Conservation (phyloP, 2,888 invertebrate genomes). For the Tortricodes alternella region DNA sequence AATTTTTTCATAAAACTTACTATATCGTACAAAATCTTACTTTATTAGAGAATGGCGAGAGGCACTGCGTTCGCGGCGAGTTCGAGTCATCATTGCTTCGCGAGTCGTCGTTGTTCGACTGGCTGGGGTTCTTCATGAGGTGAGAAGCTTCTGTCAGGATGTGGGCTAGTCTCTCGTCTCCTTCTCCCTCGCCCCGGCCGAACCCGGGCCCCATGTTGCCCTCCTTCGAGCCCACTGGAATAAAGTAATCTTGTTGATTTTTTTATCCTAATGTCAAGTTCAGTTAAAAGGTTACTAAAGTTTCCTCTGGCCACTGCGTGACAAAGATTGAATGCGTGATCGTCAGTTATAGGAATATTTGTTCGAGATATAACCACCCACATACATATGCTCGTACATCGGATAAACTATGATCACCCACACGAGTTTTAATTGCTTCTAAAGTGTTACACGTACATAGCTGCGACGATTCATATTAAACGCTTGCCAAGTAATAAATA, state of each 20-base stretch:
- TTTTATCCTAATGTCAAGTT: too few species aligned
- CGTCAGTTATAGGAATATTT: constrained; percentile 25
- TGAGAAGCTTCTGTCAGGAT: constrained; percentile 96
- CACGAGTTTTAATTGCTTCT: constrained; percentile 70
- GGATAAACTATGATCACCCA: constrained; percentile 51
- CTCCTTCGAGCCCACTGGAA: constrained; percentile 89
- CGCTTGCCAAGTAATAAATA: constrained; percentile 80
- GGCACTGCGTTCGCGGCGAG: constrained; percentile 89
- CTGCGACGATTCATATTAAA: constrained; percentile 42
- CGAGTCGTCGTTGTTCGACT: constrained; percentile 80
- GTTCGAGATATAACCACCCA: constrained; percentile 24
- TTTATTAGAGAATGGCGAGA: constrained; percentile 90
- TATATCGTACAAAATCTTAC: too few species aligned
- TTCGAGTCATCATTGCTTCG: constrained; percentile 92
- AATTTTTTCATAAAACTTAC: too few species aligned
- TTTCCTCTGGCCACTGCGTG: not conserved
- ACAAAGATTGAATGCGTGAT: constrained; percentile 24
- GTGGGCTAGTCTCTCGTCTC: constrained; percentile 96
- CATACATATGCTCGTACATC: constrained; percentile 43
- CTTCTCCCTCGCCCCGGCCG: constrained; percentile 88
- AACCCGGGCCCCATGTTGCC: constrained; percentile 89
- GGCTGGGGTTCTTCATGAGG: constrained; percentile 88
- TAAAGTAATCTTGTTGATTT: too few species aligned
- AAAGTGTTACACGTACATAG: constrained; percentile 62
- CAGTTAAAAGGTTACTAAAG: not conserved